Percentiles rank a stretch among this genome's conserved stretches.
phyloP scores from a whole-genome alignment of 2,888 invertebrate genomes.

The Xylota segnis region DNA sequence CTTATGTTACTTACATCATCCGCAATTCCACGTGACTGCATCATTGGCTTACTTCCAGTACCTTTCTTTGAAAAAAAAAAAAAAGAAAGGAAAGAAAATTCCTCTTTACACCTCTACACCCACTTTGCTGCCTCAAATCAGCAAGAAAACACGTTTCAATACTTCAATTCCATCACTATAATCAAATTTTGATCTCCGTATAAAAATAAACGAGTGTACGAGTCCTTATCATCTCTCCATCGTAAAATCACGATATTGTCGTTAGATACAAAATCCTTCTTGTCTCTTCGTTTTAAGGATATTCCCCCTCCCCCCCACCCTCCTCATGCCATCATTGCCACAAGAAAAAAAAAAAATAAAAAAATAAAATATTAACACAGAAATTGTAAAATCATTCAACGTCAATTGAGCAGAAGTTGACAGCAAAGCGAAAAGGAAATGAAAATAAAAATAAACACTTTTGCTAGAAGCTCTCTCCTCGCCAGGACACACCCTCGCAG shows the following conservation, averaged over 20 bases:
- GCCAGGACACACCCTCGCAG: not conserved
- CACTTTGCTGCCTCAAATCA: slow-evolving; percentile 43
- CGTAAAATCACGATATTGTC: slow-evolving; percentile 68
- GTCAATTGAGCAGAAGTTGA: slow-evolving; percentile 70
- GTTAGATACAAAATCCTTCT: slow-evolving; percentile 32
- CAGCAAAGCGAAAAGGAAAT: slow-evolving; percentile 9
- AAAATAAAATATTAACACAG: slow-evolving; percentile 71
- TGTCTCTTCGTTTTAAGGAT: slow-evolving; percentile 2
- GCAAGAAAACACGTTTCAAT: slow-evolving; percentile 69
- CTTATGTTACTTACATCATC: slow-evolving; percentile 36
- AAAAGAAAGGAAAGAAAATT: slow-evolving; percentile 1
- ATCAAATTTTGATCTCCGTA: slow-evolving; percentile 66
- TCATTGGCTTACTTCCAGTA: slow-evolving; percentile 53
- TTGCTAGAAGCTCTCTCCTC: not conserved
- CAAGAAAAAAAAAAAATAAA: slow-evolving; percentile 3
- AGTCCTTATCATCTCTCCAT: slow-evolving; percentile 50
- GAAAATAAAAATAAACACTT: slow-evolving; percentile 41
- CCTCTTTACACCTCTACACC: not conserved
- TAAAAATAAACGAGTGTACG: slow-evolving; percentile 51
- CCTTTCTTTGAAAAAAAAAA: not conserved
- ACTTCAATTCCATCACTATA: slow-evolving; percentile 64
- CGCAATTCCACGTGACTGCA: slow-evolving; percentile 57
- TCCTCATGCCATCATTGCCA: not conserved
- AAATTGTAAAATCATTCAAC: slow-evolving; percentile 74
- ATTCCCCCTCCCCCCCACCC: not conserved